These are phyloP conservation scores for Sphaeramia orbicularis DNA, from an alignment of 2,797 vertebrate species.

Conservation along the genomic window DNA sequence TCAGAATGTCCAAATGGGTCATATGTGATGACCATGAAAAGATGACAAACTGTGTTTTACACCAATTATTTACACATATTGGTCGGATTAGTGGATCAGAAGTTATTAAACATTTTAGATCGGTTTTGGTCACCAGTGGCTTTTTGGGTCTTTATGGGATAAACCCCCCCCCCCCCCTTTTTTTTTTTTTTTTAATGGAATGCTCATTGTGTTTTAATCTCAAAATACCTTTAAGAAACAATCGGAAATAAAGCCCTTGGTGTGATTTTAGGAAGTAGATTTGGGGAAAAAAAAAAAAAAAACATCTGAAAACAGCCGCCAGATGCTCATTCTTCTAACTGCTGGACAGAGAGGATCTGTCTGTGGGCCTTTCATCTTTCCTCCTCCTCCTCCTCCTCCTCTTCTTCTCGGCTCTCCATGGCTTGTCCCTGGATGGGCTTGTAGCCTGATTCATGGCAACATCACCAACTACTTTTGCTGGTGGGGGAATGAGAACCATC, in stretches of 20 bases:
- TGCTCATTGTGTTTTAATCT: slow-evolving; percentile 16
- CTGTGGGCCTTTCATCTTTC: slow-evolving; percentile 77
- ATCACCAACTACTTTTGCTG: slow-evolving; percentile 72
- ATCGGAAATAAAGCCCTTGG: slow-evolving; percentile 17
- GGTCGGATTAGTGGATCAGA: too few relatives aligned
- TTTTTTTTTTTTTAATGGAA: slow-evolving; percentile 5
- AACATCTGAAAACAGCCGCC: slow-evolving; percentile 61
- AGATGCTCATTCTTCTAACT: slow-evolving; percentile 69
- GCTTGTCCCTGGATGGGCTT: slow-evolving; percentile 64
- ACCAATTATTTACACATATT: too few relatives aligned
- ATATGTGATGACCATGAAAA: too few relatives aligned
- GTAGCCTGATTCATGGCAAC: slow-evolving; percentile 76
- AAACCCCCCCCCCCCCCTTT: too few relatives aligned
- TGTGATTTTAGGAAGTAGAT: slow-evolving; percentile 51
- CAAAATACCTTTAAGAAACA: slow-evolving; percentile 21
- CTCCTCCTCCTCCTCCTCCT: not conserved
- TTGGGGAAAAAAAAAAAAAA: slow-evolving; percentile 43
- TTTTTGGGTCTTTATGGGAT: too few relatives aligned
- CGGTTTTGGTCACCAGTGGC: too few relatives aligned
- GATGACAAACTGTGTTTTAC: too few relatives aligned
- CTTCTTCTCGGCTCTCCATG: slow-evolving; percentile 63
- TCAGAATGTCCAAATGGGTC: too few relatives aligned
- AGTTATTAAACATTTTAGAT: too few relatives aligned
- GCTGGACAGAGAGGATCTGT: slow-evolving; percentile 75
- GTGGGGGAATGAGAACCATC: slow-evolving; percentile 77